Percentiles rank a stretch among this genome's conserved stretches.
phyloP scores from a whole-genome alignment of 64 coral and sea anemone genomes.

The Stichodactyla mertensii region DNA sequence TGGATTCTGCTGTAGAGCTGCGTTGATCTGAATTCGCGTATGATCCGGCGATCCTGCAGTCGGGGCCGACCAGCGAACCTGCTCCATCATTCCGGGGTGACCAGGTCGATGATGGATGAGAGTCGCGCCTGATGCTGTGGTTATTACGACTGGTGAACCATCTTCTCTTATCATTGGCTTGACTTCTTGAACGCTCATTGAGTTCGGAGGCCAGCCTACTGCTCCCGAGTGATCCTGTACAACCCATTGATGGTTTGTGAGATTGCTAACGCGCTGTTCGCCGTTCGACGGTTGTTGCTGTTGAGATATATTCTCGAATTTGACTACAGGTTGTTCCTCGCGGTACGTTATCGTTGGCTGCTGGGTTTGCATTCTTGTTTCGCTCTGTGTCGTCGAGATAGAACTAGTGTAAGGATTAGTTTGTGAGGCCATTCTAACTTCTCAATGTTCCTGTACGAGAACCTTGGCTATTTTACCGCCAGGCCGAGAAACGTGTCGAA shows the following conservation, averaged over 20 bases:
- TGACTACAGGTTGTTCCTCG: slow-evolving; percentile 81
- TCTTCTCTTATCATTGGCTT: slow-evolving; percentile 95
- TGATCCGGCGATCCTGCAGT: slow-evolving; percentile 92
- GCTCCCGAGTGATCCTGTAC: slow-evolving; percentile 89
- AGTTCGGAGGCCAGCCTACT: slow-evolving; percentile 93
- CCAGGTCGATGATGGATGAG: slow-evolving; percentile 77
- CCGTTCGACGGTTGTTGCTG: slow-evolving; percentile 37
- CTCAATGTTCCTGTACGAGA: slow-evolving; percentile 34
- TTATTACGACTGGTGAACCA: slow-evolving; percentile 81
- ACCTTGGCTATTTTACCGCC: slow-evolving; percentile 80
- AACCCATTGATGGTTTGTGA: slow-evolving; percentile 93
- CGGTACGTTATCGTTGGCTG: slow-evolving; percentile 86
- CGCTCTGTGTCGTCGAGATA: slow-evolving; percentile 73
- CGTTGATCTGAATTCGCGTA: slow-evolving; percentile 92
- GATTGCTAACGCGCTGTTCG: slow-evolving; percentile 77
- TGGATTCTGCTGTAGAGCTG: slow-evolving; percentile 64
- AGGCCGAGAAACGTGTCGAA: slow-evolving; percentile 97
- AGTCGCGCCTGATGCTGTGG: slow-evolving; percentile 66
- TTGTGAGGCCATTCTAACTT: slow-evolving; percentile 92
- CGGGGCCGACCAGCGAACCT: slow-evolving; percentile 91
- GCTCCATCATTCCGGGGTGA: slow-evolving; percentile 87
- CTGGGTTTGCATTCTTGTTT: slow-evolving; percentile 81
- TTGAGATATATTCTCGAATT: slow-evolving; percentile 59
- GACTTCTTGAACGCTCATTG: slow-evolving; percentile 81
- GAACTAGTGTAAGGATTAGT: slow-evolving; percentile 66